Base-by-base conservation (phyloP, 1,140 invertebrate genomes). In the Ylistrum balloti region DNA sequence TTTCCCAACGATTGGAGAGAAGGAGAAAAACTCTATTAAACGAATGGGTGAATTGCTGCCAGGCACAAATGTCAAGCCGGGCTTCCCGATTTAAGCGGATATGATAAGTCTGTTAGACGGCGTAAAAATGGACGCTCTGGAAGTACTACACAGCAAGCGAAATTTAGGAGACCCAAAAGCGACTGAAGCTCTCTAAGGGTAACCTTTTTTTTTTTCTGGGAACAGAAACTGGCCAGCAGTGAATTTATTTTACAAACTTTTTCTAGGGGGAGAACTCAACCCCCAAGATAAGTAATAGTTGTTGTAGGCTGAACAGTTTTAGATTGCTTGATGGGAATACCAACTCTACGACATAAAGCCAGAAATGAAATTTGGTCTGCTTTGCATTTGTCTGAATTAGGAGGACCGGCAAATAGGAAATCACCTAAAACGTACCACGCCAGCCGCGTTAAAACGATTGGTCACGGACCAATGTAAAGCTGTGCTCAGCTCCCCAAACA, bases 401-500 rank as follows among this genome's bases (percentile, higher is more conserved):
- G 89, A n/a, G 56, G 35, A 7, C 45, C 88, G 0, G 41, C 86
- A 33, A 89, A 87, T 0, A 88, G 56, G 33, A 90, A 90, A 89
- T 89, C 91, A 90, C 89, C 91, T 28, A 92, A 22, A n/a, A 90
- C 85, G 91, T 3, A 87, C 88, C 48, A 22, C 35, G n/a, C 48
- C 35, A 22, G 5, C 13, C 28, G 86, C 33, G 0, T 56, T 0
- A 33, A 87, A 34, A 56, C 91, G 48, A 33, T 85, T 87, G 35
- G 33, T 35, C 15, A 87, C 33, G 17, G 90, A 33, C 90, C 90
- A 93, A 45, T 91, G 89, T 0, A 93, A 35, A n/a, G 89, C 89
- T 22, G 89, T 33, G 32, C 86, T 87, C 20, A 91, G 88, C 33
- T n/a, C 86, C 34, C 91, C 90, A 89, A 93, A 91, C 9, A 90